Percentiles rank a stretch among this genome's conserved stretches.
phyloP scores from a whole-genome alignment of 2,888 invertebrate genomes.

The Eupithecia centaureata region DNA sequence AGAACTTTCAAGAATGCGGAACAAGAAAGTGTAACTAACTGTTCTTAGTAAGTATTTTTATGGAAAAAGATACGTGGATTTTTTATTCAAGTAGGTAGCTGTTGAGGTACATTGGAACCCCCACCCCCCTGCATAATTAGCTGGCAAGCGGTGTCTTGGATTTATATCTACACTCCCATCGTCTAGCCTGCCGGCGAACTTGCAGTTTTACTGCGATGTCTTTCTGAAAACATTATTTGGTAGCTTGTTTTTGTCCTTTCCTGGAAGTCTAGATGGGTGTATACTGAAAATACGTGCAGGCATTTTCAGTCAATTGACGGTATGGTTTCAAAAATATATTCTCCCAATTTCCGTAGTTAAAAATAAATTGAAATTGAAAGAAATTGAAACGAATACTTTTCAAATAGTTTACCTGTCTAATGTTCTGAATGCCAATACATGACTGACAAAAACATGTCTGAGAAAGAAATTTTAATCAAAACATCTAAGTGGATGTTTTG shows the following conservation, averaged over 20 bases:
- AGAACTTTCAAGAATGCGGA: constrained; percentile 9
- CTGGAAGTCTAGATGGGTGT: constrained; percentile 1
- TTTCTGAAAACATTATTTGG: constrained; percentile 7
- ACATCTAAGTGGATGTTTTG: too few relatives aligned
- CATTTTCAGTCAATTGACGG: background rate
- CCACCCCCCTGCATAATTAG: constrained; percentile 36
- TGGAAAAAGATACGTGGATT: constrained; percentile 9
- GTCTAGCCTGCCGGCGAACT: constrained; percentile 24
- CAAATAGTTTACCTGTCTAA: too few relatives aligned
- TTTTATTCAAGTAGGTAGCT: background rate
- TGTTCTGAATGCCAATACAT: too few relatives aligned
- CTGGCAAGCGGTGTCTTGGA: constrained; percentile 36
- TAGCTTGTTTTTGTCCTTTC: background rate
- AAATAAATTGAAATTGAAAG: too few relatives aligned
- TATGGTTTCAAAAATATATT: background rate
- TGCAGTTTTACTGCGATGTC: constrained; percentile 20
- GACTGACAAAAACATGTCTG: too few relatives aligned
- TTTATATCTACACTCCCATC: constrained; percentile 36
- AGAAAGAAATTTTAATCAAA: too few relatives aligned
- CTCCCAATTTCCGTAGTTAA: background rate
- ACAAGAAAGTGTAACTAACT: background rate
- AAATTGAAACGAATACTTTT: too few relatives aligned
- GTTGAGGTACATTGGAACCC: constrained; percentile 19
- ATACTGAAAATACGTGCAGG: background rate
- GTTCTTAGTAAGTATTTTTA: constrained; percentile 1